Percentiles rank a stretch among this genome's conserved stretches.
Evolutionary conservation across 1,140 invertebrate species (phyloP).

Genomic region (Zaprionus capensis): DNA sequence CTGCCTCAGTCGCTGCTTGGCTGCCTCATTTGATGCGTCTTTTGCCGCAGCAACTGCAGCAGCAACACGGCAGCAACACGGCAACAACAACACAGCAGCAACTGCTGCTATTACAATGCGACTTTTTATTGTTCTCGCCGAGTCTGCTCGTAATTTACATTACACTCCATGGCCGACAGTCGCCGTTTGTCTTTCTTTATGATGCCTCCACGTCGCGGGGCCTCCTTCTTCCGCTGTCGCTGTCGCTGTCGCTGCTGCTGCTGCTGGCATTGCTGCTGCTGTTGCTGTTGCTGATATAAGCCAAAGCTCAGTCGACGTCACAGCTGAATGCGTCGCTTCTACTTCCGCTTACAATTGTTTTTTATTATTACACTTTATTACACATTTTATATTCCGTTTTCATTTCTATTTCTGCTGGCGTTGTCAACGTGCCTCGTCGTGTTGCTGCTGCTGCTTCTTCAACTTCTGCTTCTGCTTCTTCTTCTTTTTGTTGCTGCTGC

Average conservation of each 20-base stretch:
- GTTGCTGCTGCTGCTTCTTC: not conserved
- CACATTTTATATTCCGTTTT: constrained; percentile 69
- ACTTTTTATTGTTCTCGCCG: constrained; percentile 73
- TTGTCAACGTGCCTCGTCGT: constrained; percentile 13
- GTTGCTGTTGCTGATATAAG: constrained; percentile 50
- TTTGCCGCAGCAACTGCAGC: constrained; percentile 34
- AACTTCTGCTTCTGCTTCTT: not conserved
- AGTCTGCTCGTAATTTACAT: constrained; percentile 73
- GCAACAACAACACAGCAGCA: constrained; percentile 5
- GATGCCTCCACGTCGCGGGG: constrained; percentile 42
- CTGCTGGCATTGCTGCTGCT: not conserved
- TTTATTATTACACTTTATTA: constrained; percentile 76
- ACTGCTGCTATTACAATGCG: constrained; percentile 49
- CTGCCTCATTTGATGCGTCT: constrained; percentile 55
- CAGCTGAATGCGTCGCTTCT: constrained; percentile 74
- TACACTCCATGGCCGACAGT: constrained; percentile 60
- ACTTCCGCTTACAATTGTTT: constrained; percentile 78
- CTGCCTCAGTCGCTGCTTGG: not conserved
- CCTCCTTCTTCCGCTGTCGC: constrained; percentile 51
- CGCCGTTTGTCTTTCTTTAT: constrained; percentile 72
- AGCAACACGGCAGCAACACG: not conserved
- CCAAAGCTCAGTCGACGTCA: constrained; percentile 62
- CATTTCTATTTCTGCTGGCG: constrained; percentile 55
- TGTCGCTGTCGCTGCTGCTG: not conserved
- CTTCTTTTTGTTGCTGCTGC: constrained; percentile 2